Conservation (phyloP, 2,888 invertebrate genomes). For the Megamerina dolium region DNA sequence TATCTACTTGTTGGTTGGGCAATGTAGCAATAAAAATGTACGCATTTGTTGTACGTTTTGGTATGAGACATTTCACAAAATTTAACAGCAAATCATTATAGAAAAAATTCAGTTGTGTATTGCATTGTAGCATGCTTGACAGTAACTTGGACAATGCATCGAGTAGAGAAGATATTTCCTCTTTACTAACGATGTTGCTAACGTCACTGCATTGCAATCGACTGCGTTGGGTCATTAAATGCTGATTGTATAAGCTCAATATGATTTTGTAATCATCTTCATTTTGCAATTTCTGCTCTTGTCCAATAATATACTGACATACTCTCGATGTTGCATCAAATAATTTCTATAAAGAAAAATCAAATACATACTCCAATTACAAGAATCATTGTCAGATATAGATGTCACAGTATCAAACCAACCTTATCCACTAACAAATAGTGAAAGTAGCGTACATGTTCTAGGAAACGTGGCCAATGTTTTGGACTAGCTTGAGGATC, state of each 20-base stretch:
- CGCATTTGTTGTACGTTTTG: constrained; percentile 18
- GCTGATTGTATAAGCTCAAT: constrained; percentile 27
- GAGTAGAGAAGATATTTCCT: constrained; percentile 16
- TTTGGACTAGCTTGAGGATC: constrained; percentile 21
- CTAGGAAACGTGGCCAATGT: constrained; percentile 29
- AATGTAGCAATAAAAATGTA: constrained; percentile 22
- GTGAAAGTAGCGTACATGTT: constrained; percentile 30
- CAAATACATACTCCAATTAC: too few relatives aligned
- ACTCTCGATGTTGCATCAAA: constrained; percentile 21
- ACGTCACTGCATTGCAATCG: too few relatives aligned
- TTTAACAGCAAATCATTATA: constrained; percentile 23
- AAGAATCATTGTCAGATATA: not conserved
- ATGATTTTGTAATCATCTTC: constrained; percentile 24
- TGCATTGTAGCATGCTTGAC: constrained; percentile 21
- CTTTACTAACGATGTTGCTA: constrained; percentile 1
- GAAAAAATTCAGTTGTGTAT: constrained; percentile 14
- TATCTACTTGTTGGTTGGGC: constrained; percentile 14
- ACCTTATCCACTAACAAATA: constrained; percentile 28
- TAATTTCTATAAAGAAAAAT: constrained; percentile 23
- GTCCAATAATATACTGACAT: constrained; percentile 22
- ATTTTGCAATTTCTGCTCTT: constrained; percentile 25
- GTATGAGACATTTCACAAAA: constrained; percentile 24
- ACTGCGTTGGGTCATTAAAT: constrained; percentile 25
- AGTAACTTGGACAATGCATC: constrained; percentile 27
- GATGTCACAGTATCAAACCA: not conserved